A percentile compares a stretch with the other conserved stretches of the same genome.
Conservation (phyloP, 2,113 vertebrate genomes). For the Coracopsis vasa region DNA sequence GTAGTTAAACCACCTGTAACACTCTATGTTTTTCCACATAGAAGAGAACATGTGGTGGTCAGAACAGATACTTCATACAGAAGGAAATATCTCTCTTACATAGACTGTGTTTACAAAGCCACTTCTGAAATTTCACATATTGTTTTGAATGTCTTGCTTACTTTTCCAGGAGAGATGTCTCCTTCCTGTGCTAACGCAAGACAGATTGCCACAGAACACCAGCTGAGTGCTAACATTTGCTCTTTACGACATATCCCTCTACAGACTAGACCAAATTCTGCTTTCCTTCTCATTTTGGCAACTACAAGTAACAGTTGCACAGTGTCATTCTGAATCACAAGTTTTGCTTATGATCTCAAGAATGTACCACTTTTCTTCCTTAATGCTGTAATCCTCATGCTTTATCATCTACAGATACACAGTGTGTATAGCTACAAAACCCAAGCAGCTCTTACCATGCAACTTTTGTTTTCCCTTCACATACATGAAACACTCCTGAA, state of each 20-base stretch:
- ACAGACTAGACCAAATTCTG: neutral
- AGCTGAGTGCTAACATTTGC: neutral
- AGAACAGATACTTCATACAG: neutral
- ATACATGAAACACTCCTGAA: neutral
- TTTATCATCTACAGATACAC: neutral
- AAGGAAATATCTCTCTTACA: neutral
- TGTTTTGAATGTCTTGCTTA: neutral
- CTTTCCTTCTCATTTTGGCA: neutral
- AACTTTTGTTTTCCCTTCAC: neutral
- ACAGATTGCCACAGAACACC: neutral
- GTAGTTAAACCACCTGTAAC: neutral
- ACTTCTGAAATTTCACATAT: neutral
- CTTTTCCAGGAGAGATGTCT: slow-evolving; percentile 19
- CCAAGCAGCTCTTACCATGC: neutral
- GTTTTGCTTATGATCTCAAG: neutral
- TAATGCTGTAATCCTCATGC: neutral
- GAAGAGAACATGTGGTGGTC: neutral
- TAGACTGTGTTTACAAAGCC: neutral
- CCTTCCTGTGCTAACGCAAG: neutral
- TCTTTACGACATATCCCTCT: neutral
- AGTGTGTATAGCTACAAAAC: neutral
- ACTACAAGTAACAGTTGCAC: neutral
- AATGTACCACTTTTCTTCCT: neutral
- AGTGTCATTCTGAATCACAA: neutral
- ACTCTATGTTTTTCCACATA: neutral